Evolutionary conservation across 2,888 invertebrate genomes (phyloP), one percentile per base, ranked within the genome.

Genomic region (Trichacis sp.): DNA sequence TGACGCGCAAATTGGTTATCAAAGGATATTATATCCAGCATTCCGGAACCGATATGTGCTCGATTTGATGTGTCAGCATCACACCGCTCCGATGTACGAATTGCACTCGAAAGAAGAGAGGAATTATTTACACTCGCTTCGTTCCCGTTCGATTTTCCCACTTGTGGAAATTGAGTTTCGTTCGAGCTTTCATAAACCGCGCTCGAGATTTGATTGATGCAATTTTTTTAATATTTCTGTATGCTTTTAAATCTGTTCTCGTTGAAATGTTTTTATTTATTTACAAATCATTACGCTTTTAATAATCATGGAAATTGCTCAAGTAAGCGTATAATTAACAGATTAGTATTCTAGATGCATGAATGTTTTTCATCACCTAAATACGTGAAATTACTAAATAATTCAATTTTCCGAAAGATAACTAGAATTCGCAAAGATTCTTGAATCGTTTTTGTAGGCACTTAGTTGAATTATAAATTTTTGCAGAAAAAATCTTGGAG

Each of bases 1-100:
- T 72, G 69, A 73, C 74, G 74, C 73, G 73, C 75, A 80, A 81
- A 82, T 82, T 81, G 81, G 75, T 79, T 79, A 82, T 81, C 80
- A 83, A 81, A 82, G 78, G 76, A 74, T 76, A 81, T 79, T 79
- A 33, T 33, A 79, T 72, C 74, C 70, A 72, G 73, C 61, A 56
- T 51, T 47, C 59, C 56, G 54, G 53, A 68, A 68, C 68, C 65
- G 65, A 70, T 68, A 77, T 73, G 75, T 70, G 73, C 77, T 77
- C 77, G 79, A 79, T 79, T 80, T 76, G 77, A 79, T 75, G 76
- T 72, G 77, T 77, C 60, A 73, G 70, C 72, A 73, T 64, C 69
- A 68, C 63, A 63, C 60, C 69, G 72, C 68, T 70, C 58, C 76
- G 66, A 65, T 64, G 56, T 71, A 50, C 55, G 53, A 17, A 42